A percentile compares a stretch with the other conserved stretches of the same genome.
Conservation (phyloP, 2,888 invertebrate genomes). For the Julus scanicus region DNA sequence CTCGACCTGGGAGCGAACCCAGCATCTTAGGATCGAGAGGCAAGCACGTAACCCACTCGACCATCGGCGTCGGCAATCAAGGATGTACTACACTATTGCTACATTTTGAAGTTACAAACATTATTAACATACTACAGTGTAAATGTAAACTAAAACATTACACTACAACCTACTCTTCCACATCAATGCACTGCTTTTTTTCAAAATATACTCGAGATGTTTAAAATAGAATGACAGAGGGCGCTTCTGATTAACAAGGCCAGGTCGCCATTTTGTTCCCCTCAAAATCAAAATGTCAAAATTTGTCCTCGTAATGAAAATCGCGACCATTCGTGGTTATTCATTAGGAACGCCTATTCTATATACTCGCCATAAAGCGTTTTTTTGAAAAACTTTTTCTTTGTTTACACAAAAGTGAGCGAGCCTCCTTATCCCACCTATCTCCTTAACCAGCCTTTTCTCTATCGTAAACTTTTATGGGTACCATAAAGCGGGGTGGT, state of each 20-base stretch:
- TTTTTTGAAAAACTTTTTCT: constrained; percentile 19
- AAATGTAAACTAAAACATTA: no score
- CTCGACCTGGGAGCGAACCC: no score
- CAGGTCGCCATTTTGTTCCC: background rate
- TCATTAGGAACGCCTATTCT: constrained; percentile 34
- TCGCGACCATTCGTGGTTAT: constrained; percentile 17
- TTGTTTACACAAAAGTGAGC: constrained; percentile 29
- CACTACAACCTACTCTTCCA: no score
- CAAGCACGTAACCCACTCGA: no score
- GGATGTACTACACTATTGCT: no score
- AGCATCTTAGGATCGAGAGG: no score
- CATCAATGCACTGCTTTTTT: no score
- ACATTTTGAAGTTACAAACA: no score
- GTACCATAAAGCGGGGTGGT: constrained; percentile 44
- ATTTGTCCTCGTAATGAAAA: constrained; percentile 38
- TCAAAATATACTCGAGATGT: no score
- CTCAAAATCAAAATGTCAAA: background rate
- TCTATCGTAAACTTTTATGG: constrained; percentile 48
- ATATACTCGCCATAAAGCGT: constrained; percentile 2
- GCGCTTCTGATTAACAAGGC: background rate
- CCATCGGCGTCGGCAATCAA: no score
- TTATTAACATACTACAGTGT: no score
- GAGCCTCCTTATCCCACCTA: constrained; percentile 41
- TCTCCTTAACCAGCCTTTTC: constrained; percentile 50
- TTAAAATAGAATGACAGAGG: no score